Evolutionary conservation across 2,888 invertebrate species (phyloP).

Genomic region (Pterostichus niger): DNA sequence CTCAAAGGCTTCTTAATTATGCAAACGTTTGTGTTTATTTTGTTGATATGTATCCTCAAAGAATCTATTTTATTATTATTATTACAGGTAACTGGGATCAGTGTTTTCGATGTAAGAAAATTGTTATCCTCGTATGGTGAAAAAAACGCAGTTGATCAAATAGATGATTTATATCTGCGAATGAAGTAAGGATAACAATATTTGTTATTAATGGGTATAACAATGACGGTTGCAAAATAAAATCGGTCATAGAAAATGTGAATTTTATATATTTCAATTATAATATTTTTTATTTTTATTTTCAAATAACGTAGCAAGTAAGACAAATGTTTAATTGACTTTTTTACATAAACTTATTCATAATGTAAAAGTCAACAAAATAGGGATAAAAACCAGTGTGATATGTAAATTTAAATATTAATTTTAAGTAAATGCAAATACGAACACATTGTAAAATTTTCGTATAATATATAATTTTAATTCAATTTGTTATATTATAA

Average conservation of each 20-base stretch:
- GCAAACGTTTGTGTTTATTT: conserved; percentile 54
- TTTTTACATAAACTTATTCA: too few relatives aligned
- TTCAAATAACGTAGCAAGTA: too few relatives aligned
- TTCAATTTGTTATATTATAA: too few relatives aligned
- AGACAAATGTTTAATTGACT: too few relatives aligned
- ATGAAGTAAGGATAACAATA: conserved; percentile 12
- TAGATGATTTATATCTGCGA: conserved; percentile 49
- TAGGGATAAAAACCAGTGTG: too few relatives aligned
- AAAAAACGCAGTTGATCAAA: conserved; percentile 49
- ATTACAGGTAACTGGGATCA: conserved; percentile 54
- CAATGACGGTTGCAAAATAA: background rate
- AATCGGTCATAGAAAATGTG: conserved; percentile 61
- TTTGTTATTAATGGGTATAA: background rate
- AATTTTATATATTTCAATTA: conserved; percentile 21
- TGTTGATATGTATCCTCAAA: background rate
- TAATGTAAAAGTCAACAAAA: too few relatives aligned
- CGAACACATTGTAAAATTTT: too few relatives aligned
- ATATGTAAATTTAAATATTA: too few relatives aligned
- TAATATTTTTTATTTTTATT: background rate
- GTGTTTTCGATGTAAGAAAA: conserved; percentile 38
- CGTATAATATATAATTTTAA: too few relatives aligned
- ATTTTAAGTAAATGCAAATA: too few relatives aligned
- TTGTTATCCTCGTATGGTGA: conserved; percentile 5
- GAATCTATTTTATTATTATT: background rate
- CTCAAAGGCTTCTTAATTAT: conserved; percentile 53